These are phyloP conservation scores for Menura novaehollandiae DNA, from an alignment of 2,113 vertebrate species.

Conservation along the genomic window DNA sequence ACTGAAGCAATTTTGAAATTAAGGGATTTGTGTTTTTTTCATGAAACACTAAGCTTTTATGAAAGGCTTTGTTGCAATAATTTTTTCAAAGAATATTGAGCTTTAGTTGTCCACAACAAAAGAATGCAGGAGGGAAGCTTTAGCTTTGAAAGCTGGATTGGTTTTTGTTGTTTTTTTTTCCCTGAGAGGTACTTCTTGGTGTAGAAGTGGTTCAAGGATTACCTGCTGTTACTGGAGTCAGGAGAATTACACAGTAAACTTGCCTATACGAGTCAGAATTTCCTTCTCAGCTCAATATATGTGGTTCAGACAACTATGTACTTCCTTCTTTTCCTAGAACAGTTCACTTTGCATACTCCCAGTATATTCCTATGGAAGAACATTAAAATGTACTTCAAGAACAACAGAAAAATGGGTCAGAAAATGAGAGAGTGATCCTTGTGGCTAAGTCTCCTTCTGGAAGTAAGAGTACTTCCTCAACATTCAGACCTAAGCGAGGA, in stretches of 20 bases:
- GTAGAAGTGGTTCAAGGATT: background rate
- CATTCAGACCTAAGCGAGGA: background rate
- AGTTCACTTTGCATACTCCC: background rate
- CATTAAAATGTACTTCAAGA: background rate
- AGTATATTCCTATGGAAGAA: constrained; percentile 50
- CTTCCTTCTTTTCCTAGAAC: background rate
- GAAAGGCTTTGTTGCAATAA: background rate
- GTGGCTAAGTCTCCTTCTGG: background rate
- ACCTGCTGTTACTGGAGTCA: background rate
- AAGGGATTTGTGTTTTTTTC: background rate
- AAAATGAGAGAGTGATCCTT: background rate
- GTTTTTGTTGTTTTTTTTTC: background rate
- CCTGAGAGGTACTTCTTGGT: background rate
- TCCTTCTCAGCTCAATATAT: background rate
- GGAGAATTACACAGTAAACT: background rate
- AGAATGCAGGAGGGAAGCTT: background rate
- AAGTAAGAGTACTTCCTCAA: background rate
- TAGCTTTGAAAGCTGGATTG: background rate
- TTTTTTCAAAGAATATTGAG: background rate
- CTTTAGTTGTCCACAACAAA: background rate
- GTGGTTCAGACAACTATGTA: background rate
- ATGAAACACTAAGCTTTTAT: background rate
- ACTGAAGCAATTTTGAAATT: background rate
- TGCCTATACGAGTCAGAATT: background rate
- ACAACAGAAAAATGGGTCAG: constrained; percentile 6